Conservation (phyloP, 2,113 vertebrate genomes). For the Poeciliopsis prolifica region DNA sequence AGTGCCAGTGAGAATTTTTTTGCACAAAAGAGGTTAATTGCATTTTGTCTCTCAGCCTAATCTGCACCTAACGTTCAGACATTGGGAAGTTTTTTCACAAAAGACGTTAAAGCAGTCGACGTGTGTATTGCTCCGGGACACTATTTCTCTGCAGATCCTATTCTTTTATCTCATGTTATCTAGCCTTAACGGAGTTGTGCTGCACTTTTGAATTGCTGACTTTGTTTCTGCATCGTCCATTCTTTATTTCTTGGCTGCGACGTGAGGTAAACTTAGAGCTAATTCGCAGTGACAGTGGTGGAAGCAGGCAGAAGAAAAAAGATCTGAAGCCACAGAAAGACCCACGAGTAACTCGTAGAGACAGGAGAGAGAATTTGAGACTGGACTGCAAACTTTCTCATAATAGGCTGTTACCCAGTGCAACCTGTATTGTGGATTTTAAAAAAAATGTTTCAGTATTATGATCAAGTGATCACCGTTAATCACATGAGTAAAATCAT, state of each 20-base stretch:
- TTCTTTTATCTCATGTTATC: not conserved
- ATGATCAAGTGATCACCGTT: not conserved
- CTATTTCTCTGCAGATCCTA: not conserved
- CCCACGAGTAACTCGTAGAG: not conserved
- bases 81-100: not conserved
- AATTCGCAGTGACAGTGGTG: not conserved
- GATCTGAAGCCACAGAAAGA: not conserved
- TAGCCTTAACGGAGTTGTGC: not conserved
- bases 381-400: not conserved
- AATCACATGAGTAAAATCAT: not conserved
- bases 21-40: slow-evolving; percentile 21
- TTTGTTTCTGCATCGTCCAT: not conserved
- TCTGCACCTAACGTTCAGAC: not conserved
- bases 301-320: not conserved
- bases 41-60: slow-evolving; percentile 8
- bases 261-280: not conserved
- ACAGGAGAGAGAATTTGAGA: not conserved
- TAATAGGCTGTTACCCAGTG: not conserved
- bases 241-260: not conserved
- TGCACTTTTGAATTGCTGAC: not conserved
- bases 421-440: not conserved
- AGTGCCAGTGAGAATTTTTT: slow-evolving; percentile 14
- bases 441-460: not conserved
- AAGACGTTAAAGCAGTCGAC: not conserved
- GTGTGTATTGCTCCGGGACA: not conserved